phyloP scores from a whole-genome alignment of 2,113 vertebrate genomes.

The Pelobates fuscus region DNA sequence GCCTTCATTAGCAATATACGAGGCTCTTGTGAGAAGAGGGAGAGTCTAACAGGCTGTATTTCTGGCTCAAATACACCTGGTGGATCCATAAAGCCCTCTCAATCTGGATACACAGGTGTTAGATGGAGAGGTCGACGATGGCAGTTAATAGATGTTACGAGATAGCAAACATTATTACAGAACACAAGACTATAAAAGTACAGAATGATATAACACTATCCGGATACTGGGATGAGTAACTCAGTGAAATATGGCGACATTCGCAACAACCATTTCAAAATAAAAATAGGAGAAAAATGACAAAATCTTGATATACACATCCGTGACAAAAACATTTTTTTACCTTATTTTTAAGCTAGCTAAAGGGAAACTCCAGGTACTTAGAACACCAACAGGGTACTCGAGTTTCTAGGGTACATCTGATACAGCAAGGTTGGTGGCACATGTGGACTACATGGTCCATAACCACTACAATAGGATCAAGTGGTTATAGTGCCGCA shows the following conservation, averaged over 20 bases:
- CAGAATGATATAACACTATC: not conserved
- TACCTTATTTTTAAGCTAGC: too few species aligned
- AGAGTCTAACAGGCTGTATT: not conserved
- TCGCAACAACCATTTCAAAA: not conserved
- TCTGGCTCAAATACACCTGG: not conserved
- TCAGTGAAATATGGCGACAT: not conserved
- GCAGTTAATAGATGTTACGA: not conserved
- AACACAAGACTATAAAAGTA: constrained; percentile 1
- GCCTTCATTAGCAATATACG: constrained; percentile 13
- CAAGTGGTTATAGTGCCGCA: too few species aligned
- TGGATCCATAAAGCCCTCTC: constrained; percentile 28
- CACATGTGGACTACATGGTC: too few species aligned
- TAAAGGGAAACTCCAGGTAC: too few species aligned
- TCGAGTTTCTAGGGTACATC: too few species aligned
- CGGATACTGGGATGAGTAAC: not conserved
- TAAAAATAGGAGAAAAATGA: too few species aligned
- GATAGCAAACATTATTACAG: not conserved
- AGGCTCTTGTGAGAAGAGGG: constrained; percentile 2
- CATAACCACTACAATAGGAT: too few species aligned
- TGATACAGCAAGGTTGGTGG: too few species aligned
- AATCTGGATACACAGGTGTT: constrained; percentile 26
- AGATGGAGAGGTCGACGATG: constrained; percentile 11
- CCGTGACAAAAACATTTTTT: too few species aligned
- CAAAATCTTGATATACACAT: too few species aligned
- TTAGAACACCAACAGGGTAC: too few species aligned